Evolutionary conservation across 2,797 vertebrate species (phyloP).

Genomic region (Epinephelus awoara): DNA sequence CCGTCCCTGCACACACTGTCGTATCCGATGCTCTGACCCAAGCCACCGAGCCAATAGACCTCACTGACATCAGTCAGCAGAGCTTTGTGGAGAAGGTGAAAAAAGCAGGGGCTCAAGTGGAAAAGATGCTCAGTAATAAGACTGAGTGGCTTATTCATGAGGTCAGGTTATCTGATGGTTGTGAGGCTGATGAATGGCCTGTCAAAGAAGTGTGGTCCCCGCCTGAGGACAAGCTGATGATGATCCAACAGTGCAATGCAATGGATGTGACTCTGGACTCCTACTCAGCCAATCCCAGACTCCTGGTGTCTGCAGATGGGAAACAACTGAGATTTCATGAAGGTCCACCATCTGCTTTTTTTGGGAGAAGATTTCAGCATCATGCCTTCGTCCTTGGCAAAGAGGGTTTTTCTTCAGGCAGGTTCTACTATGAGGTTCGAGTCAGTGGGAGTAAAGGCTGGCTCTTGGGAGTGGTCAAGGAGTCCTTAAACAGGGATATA

Average conservation of each 20-base stretch:
- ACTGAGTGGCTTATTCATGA: slow-evolving; percentile 36
- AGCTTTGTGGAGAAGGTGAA: slow-evolving; percentile 15
- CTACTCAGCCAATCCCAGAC: neutral
- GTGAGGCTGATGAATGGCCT: neutral
- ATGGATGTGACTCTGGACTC: slow-evolving; percentile 55
- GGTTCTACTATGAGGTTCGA: slow-evolving; percentile 60
- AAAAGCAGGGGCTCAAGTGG: slow-evolving; percentile 34
- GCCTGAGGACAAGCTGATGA: slow-evolving; percentile 42
- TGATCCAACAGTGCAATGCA: slow-evolving; percentile 47
- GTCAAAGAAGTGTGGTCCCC: slow-evolving; percentile 23
- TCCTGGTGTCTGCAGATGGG: slow-evolving; percentile 13
- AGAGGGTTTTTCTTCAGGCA: slow-evolving; percentile 54
- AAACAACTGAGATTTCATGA: neutral
- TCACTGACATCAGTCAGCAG: neutral
- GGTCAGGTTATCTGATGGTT: slow-evolving; percentile 16
- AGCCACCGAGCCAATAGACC: neutral
- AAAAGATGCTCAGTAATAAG: slow-evolving; percentile 30
- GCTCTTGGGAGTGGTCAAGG: slow-evolving; percentile 46
- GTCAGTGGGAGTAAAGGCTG: slow-evolving; percentile 16
- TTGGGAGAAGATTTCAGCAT: neutral
- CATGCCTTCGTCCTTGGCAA: neutral
- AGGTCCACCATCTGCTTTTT: rapidly evolving
- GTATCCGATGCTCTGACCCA: no score
- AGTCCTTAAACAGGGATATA: slow-evolving; percentile 1
- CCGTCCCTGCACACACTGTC: no score